Conservation (phyloP, 2,113 vertebrate genomes). For the Ahaetulla prasina region DNA sequence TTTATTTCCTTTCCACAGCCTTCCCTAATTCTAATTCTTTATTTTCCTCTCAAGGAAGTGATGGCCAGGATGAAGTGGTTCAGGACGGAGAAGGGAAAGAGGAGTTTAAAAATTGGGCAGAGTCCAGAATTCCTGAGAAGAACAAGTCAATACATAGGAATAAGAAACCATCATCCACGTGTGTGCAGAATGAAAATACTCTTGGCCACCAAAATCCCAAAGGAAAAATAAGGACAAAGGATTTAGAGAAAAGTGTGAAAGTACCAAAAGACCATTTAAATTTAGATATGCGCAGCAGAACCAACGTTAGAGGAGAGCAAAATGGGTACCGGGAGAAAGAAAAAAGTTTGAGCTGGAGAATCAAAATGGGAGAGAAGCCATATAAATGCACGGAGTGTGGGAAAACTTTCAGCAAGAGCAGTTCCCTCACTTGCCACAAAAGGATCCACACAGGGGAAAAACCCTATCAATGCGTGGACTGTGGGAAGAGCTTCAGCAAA, state of each 20-base stretch:
- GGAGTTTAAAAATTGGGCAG: not conserved
- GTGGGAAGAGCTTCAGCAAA: no score
- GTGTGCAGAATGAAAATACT: not conserved
- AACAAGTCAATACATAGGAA: not conserved
- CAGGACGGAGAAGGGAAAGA: not conserved
- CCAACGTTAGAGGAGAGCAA: not conserved
- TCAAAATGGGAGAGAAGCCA: not conserved
- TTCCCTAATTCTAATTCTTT: not conserved
- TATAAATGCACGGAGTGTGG: not conserved
- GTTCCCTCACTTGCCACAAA: no score
- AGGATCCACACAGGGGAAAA: no score
- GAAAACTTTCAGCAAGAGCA: no score
- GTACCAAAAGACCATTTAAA: not conserved
- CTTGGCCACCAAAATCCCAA: not conserved
- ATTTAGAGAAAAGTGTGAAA: not conserved
- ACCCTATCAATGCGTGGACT: no score
- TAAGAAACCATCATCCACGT: not conserved
- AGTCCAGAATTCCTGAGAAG: not conserved
- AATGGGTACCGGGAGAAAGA: not conserved
- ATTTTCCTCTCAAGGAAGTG: not conserved
- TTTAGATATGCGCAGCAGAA: not conserved
- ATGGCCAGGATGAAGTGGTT: not conserved
- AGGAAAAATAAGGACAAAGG: not conserved
- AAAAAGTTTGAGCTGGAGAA: not conserved
- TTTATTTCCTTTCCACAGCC: not conserved